Conservation (phyloP, 2,797 vertebrate species). For the Amazonetta brasiliensis region DNA sequence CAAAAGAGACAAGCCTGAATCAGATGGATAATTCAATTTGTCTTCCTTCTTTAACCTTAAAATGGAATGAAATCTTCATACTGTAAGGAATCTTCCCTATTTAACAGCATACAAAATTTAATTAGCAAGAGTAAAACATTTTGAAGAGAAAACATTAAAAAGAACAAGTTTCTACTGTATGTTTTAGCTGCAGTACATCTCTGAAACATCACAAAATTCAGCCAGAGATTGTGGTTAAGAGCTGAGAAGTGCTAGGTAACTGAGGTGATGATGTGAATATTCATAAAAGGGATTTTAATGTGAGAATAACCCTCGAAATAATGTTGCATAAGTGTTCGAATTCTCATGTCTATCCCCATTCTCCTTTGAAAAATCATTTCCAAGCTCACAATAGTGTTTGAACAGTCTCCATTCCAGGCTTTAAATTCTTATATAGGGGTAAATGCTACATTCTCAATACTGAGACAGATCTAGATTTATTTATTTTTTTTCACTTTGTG, state of each 20-base stretch:
- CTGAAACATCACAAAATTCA: conserved; percentile 18
- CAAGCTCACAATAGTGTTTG: not conserved
- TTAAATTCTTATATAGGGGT: conserved; percentile 33
- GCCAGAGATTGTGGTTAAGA: not conserved
- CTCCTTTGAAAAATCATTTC: not conserved
- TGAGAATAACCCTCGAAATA: conserved; percentile 48
- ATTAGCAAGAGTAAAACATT: not conserved
- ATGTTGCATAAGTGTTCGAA: conserved; percentile 38
- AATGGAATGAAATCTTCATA: not conserved
- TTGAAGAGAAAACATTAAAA: not conserved
- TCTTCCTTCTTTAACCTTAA: not conserved
- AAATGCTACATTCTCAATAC: conserved; percentile 61
- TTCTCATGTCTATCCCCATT: conserved; percentile 31
- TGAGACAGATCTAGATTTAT: conserved; percentile 1
- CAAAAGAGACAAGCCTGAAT: not conserved
- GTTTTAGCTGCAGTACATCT: not conserved
- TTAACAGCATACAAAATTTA: not conserved
- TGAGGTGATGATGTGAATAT: conserved; percentile 7
- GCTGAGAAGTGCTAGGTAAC: not conserved
- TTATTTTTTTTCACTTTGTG: not conserved
- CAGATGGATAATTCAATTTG: not conserved
- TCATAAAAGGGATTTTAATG: conserved; percentile 23
- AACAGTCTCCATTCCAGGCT: conserved; percentile 31
- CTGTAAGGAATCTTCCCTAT: not conserved
- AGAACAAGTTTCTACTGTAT: not conserved